Conservation (phyloP, 2,888 invertebrate genomes). For the Pocota personata region DNA sequence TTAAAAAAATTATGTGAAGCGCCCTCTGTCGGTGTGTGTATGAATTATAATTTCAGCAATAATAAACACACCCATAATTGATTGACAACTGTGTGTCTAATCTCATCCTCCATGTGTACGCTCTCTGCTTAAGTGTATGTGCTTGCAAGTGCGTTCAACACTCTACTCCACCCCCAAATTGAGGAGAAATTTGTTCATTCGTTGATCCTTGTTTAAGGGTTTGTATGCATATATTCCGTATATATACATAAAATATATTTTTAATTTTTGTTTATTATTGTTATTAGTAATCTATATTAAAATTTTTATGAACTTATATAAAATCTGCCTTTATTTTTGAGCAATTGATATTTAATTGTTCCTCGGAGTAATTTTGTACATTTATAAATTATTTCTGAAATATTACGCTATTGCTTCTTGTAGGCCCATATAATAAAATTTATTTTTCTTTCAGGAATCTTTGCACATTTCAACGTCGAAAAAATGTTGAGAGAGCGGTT, state of each 20-base stretch:
- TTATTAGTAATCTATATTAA: slow-evolving; percentile 39
- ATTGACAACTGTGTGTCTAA: slow-evolving; percentile 70
- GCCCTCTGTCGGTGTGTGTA: slow-evolving; percentile 70
- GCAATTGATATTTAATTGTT: slow-evolving; percentile 30
- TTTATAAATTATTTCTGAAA: slow-evolving; percentile 25
- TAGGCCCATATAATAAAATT: slow-evolving; percentile 18
- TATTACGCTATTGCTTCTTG: slow-evolving; percentile 35
- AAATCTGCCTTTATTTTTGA: slow-evolving; percentile 30
- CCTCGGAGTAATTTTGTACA: slow-evolving; percentile 13
- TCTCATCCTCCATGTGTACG: slow-evolving; percentile 67
- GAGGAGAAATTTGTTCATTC: slow-evolving; percentile 59
- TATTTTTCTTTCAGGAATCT: slow-evolving; percentile 7
- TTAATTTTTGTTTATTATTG: slow-evolving; percentile 42
- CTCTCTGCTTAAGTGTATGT: slow-evolving; percentile 64
- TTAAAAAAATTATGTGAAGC: slow-evolving; percentile 65
- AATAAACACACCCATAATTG: slow-evolving; percentile 61
- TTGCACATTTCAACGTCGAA: slow-evolving; percentile 50
- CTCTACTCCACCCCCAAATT: slow-evolving; percentile 53
- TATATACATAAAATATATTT: slow-evolving; percentile 55
- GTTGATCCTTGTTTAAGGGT: slow-evolving; percentile 72
- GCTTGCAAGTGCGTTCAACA: slow-evolving; percentile 66
- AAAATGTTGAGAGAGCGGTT: background rate
- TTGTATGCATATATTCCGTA: slow-evolving; percentile 70
- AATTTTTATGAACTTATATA: slow-evolving; percentile 40
- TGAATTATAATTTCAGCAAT: slow-evolving; percentile 72